Conservation (phyloP, 2,888 invertebrate species). For the Trichopoda pennipes region DNA sequence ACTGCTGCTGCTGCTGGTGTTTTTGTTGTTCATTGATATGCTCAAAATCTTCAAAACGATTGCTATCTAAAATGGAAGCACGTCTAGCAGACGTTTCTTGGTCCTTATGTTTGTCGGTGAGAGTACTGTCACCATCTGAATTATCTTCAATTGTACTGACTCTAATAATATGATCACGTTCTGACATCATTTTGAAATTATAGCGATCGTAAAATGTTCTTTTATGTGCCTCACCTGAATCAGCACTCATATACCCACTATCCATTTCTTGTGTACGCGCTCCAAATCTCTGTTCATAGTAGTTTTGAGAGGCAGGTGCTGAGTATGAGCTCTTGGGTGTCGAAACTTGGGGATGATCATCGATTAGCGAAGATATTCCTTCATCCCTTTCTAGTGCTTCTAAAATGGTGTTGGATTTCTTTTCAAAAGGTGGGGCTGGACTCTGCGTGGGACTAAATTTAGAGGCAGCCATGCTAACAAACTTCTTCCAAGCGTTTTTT, state of each 20-base stretch:
- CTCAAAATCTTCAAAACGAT: conserved; percentile 75
- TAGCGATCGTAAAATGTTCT: conserved; percentile 81
- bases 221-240: conserved; percentile 85
- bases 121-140: conserved; percentile 72
- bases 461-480: conserved; percentile 80
- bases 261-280: conserved; percentile 84
- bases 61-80: conserved; percentile 70
- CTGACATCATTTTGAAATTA: conserved; percentile 78
- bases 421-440: conserved; percentile 77
- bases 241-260: conserved; percentile 92
- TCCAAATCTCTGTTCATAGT: conserved; percentile 78
- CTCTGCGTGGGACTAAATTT: conserved; percentile 80
- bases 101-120: conserved; percentile 68
- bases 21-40: conserved; percentile 73
- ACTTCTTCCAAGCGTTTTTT: conserved; percentile 81
- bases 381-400: conserved; percentile 77
- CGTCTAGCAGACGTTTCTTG: conserved; percentile 53
- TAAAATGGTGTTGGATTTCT: conserved; percentile 73
- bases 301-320: conserved; percentile 75
- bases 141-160: conserved; percentile 80
- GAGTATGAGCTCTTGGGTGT: conserved; percentile 75
- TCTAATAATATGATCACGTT: conserved; percentile 76
- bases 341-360: conserved; percentile 74
- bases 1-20: background rate
- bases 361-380: conserved; percentile 79